phyloP scores from a whole-genome alignment of 2,888 invertebrate species.

The Eugnorisma glareosa region DNA sequence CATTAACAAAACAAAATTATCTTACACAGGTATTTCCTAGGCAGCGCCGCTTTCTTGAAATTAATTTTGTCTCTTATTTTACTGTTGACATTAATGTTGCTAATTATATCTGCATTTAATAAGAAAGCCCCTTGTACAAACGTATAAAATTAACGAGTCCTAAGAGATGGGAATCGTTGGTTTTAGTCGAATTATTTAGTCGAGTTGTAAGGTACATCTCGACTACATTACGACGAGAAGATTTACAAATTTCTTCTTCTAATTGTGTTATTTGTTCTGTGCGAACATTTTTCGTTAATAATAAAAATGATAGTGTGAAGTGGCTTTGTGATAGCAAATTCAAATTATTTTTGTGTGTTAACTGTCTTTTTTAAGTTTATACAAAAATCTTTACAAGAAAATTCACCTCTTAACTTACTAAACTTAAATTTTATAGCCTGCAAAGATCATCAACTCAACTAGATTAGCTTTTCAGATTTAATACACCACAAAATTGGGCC shows the following conservation, averaged over 20 bases:
- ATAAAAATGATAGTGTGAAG: too few relatives aligned
- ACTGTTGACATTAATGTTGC: conserved; percentile 72
- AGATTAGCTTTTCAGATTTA: conserved; percentile 34
- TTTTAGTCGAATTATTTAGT: conserved; percentile 30
- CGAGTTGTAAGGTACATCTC: conserved; percentile 15
- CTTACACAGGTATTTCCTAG: conserved; percentile 53
- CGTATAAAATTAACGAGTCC: conserved; percentile 80
- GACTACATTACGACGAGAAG: neutral
- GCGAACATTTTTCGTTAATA: neutral
- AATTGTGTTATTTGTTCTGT: neutral
- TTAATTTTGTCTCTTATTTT: conserved; percentile 66
- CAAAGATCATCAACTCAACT: neutral
- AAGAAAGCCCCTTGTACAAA: conserved; percentile 77
- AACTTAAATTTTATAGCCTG: neutral
- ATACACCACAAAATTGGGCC: conserved; percentile 33
- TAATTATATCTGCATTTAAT: conserved; percentile 81
- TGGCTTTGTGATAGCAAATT: too few relatives aligned
- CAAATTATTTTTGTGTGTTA: neutral
- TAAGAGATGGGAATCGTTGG: conserved; percentile 50
- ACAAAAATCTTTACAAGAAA: too few relatives aligned
- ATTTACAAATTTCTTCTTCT: neutral
- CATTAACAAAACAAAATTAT: conserved; percentile 61
- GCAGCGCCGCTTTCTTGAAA: conserved; percentile 51
- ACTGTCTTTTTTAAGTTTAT: neutral
- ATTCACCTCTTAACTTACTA: too few relatives aligned